These are phyloP conservation scores for Geotrupes spiniger DNA, from an alignment of 2,888 invertebrate species.

Conservation along the genomic window DNA sequence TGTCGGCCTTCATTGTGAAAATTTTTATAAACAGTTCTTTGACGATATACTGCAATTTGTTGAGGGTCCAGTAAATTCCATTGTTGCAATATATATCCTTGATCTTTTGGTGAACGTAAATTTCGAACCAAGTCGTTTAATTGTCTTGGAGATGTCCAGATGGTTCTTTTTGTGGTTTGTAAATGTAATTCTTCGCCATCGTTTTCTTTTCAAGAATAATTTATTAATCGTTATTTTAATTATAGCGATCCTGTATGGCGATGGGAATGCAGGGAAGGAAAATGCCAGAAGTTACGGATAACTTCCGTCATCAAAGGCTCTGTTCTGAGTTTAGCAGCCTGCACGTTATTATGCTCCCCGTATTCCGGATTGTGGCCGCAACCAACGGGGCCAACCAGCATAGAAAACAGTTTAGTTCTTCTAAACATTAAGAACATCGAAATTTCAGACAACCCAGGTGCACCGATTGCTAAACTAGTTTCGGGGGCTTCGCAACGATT, in stretches of 20 bases:
- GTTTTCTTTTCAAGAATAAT: too few species aligned
- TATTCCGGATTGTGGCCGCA: constrained; percentile 74
- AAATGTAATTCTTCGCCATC: too few species aligned
- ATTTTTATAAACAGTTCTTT: too few species aligned
- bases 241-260: constrained; percentile 65
- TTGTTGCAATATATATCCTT: too few species aligned
- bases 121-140: too few species aligned
- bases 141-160: too few species aligned
- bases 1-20: too few species aligned
- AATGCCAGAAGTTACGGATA: constrained; percentile 64
- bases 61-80: too few species aligned
- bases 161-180: too few species aligned
- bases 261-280: constrained; percentile 68
- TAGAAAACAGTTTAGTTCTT: constrained; percentile 63
- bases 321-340: constrained; percentile 63
- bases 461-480: neutral
- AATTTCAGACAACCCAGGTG: constrained; percentile 48
- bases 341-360: constrained; percentile 75
- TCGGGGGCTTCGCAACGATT: constrained; percentile 2
- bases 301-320: constrained; percentile 46
- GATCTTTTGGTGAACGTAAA: too few species aligned
- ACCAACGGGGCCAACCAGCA: constrained; percentile 68
- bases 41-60: too few species aligned
- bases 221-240: neutral
- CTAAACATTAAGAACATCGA: constrained; percentile 56